Conservation (phyloP, 2,888 invertebrate species). For the Dicycla oo region DNA sequence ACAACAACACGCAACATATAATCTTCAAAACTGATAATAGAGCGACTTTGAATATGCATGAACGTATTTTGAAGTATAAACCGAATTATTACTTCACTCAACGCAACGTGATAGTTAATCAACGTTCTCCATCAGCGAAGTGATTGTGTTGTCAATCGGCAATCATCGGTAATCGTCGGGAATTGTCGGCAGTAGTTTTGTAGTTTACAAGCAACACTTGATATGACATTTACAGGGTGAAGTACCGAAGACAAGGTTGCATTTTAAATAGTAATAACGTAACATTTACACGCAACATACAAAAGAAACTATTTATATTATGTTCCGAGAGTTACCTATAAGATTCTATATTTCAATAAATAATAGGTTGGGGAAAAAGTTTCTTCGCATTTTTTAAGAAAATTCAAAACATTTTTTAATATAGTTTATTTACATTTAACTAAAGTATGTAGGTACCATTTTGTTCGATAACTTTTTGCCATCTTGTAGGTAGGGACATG, state of each 20-base stretch:
- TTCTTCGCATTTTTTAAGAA: too few species aligned
- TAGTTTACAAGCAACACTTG: not conserved
- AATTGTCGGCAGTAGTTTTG: not conserved
- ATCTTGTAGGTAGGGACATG: too few species aligned
- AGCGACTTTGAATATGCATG: not conserved
- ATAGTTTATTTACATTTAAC: too few species aligned
- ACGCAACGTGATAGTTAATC: conserved; percentile 34
- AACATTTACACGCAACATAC: not conserved
- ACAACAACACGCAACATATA: too few species aligned
- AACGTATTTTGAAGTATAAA: conserved; percentile 14
- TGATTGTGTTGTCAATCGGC: conserved; percentile 19
- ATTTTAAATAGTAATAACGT: not conserved
- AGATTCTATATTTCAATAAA: not conserved
- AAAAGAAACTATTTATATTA: not conserved
- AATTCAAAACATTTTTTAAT: too few species aligned
- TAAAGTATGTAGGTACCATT: too few species aligned
- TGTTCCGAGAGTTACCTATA: not conserved
- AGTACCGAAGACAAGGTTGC: not conserved
- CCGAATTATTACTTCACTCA: conserved; percentile 20
- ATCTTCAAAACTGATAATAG: not conserved
- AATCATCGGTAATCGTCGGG: conserved; percentile 13
- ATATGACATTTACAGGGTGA: not conserved
- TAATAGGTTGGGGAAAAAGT: too few species aligned
- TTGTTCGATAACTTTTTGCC: too few species aligned
- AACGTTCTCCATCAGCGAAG: conserved; percentile 6